Evolutionary conservation across 1,140 invertebrate genomes (phyloP).

Genomic region (Drosophila suzukii): DNA sequence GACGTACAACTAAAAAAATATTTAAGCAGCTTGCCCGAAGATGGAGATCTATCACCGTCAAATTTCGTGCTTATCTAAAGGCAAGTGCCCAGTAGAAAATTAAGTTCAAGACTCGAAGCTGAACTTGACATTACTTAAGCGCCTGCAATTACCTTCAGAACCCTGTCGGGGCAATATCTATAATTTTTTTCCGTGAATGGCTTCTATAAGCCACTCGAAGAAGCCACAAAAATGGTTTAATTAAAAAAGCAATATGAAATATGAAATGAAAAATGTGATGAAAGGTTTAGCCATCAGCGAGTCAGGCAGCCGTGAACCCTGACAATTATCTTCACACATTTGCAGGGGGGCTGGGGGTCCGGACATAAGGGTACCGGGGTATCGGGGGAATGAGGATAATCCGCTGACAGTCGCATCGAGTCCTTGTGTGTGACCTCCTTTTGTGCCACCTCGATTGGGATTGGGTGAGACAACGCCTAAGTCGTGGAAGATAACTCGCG

Average conservation of each 20-base stretch:
- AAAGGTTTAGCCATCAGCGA: slow-evolving; percentile 53
- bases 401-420: slow-evolving; percentile 58
- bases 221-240: slow-evolving; percentile 57
- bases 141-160: neutral
- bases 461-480: slow-evolving; percentile 71
- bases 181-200: slow-evolving; percentile 19
- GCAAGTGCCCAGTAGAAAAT: neutral
- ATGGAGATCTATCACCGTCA: neutral
- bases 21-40: slow-evolving; percentile 7
- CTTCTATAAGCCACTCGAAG: slow-evolving; percentile 54
- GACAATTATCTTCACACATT: slow-evolving; percentile 76
- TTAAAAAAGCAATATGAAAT: slow-evolving; percentile 60
- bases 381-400: slow-evolving; percentile 51
- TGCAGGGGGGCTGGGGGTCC: slow-evolving; percentile 15
- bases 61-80: neutral
- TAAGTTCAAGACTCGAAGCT: neutral
- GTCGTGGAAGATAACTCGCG: slow-evolving; percentile 72
- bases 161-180: neutral
- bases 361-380: neutral
- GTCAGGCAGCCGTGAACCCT: slow-evolving; percentile 49
- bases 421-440: slow-evolving; percentile 36
- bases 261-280: slow-evolving; percentile 63
- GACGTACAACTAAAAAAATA: slow-evolving; percentile 2
- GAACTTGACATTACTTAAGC: slow-evolving; percentile 20
- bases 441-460: slow-evolving; percentile 52